phyloP scores from a whole-genome alignment of 2,888 invertebrate species.

The Mystacides longicornis region DNA sequence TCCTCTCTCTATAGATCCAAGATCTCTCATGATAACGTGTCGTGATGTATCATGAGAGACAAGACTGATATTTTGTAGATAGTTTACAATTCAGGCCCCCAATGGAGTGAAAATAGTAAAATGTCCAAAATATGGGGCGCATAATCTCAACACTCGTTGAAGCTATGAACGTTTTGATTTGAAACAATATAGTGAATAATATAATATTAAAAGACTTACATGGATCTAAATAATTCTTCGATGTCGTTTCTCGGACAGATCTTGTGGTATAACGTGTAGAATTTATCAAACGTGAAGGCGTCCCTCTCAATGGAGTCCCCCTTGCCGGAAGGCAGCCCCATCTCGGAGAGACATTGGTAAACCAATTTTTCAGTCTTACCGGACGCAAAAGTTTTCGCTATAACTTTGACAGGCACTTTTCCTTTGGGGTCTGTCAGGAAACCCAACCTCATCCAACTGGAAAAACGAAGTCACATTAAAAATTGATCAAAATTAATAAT shows the following conservation, averaged over 20 bases:
- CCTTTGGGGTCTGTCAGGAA: constrained; percentile 90
- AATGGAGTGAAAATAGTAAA: too few species aligned
- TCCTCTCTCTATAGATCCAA: too few species aligned
- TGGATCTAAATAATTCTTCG: constrained; percentile 90
- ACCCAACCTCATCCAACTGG: constrained; percentile 96
- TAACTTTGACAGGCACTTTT: constrained; percentile 93
- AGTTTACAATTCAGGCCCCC: too few species aligned
- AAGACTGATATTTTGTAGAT: too few species aligned
- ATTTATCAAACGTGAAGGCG: constrained; percentile 97
- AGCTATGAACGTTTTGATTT: too few species aligned
- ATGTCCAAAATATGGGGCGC: too few species aligned
- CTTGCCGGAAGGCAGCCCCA: constrained; percentile 91
- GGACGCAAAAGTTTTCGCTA: constrained; percentile 97
- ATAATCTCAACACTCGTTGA: too few species aligned
- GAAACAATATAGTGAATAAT: too few species aligned
- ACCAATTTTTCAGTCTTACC: constrained; percentile 98
- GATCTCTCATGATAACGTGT: too few species aligned
- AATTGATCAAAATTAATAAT: too few species aligned
- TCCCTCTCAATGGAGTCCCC: constrained; percentile 91
- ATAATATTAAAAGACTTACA: too few species aligned
- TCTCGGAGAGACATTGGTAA: constrained; percentile 90
- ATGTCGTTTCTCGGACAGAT: constrained; percentile 99
- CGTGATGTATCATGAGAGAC: too few species aligned
- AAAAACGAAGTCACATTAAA: constrained; percentile 31
- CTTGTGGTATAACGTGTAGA: constrained; percentile 96